A percentile compares a stretch with the other conserved stretches of the same genome.
phyloP scores from a whole-genome alignment of 2,888 invertebrate genomes.

The Cetonia aurata region DNA sequence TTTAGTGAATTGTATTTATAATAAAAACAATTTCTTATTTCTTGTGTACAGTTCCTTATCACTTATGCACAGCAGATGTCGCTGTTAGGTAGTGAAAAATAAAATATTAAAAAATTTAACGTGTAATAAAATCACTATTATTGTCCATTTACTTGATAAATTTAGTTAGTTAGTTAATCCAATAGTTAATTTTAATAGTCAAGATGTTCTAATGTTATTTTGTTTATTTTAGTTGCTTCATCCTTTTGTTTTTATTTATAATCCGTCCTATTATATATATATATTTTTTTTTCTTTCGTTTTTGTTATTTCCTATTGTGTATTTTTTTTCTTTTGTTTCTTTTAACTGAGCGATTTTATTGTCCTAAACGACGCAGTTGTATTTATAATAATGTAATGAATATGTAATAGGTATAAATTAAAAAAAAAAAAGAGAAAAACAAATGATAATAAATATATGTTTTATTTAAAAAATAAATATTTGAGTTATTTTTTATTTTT shows the following conservation, averaged over 20 bases:
- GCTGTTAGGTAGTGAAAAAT: not conserved
- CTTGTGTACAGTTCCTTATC: not conserved
- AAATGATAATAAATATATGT: conserved; percentile 35
- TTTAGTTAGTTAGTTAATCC: no score
- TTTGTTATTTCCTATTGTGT: not conserved
- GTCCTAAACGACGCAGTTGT: conserved; percentile 4
- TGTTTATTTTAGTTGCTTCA: conserved; percentile 23
- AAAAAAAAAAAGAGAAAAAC: not conserved
- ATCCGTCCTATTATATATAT: conserved; percentile 59
- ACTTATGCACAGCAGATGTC: not conserved
- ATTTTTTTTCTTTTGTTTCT: conserved; percentile 18
- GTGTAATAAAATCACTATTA: no score
- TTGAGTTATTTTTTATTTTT: no score
- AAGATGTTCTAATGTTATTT: conserved; percentile 12
- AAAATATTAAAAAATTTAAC: not conserved
- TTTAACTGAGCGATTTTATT: not conserved
- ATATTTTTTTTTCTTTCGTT: conserved; percentile 31
- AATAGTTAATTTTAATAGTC: no score
- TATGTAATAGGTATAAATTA: conserved; percentile 11
- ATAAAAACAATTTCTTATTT: not conserved
- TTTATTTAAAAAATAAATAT: conserved; percentile 36
- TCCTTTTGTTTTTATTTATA: conserved; percentile 57
- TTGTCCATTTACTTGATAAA: no score
- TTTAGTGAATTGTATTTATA: not conserved
- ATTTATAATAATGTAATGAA: conserved; percentile 20